Base-by-base conservation (phyloP, 2,113 vertebrate species). In the Tragelaphus scriptus region DNA sequence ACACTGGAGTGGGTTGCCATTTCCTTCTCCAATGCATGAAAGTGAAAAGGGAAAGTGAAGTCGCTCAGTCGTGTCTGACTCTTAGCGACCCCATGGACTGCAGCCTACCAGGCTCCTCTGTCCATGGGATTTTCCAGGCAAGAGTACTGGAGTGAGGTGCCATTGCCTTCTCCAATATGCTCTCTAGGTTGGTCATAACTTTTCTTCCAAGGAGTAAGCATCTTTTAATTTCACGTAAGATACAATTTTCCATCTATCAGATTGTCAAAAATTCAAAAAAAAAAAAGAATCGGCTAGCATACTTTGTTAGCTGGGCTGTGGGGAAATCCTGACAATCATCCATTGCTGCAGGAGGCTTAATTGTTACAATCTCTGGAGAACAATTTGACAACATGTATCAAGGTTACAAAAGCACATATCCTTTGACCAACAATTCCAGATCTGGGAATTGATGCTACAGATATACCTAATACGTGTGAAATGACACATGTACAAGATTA, bases 211-310 rank as follows among this genome's bases (percentile, higher is more conserved):
- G 61, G 61, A 32, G 28, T 63, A 32, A 63, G 61, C 13, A 1
- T 63, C 61, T 63, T 63, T 63, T 30, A 63, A 32, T 63, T 63
- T 63, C 28, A 63, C 32, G 58, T 90, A 53, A 90, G n/a, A 97
- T 85, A 65, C 14, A 79, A 88, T 23, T 92, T 96, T 91, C 94
- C 79, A 88, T 56, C 68, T 96, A 77, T 91, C 93, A 94, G 86
- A 91, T 58, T 95, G 87, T 90, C 77, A 84, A 81, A 88, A 90
- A 65, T 90, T 81, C 49, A 81, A 89, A 68, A 85, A 44, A 44
- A 44, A 44, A 84, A 92, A 36, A 92, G 55, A 65, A 55, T 84
- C 30, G n/a, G 63, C 85, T 90, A 92, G 47, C 47, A 90, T 2
- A 58, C 56, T 94, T 71, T 55, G 53, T 97, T 68, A 55, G 53